Evolutionary conservation across 2,888 invertebrate species (phyloP).

Genomic region (Torymus texanus): DNA sequence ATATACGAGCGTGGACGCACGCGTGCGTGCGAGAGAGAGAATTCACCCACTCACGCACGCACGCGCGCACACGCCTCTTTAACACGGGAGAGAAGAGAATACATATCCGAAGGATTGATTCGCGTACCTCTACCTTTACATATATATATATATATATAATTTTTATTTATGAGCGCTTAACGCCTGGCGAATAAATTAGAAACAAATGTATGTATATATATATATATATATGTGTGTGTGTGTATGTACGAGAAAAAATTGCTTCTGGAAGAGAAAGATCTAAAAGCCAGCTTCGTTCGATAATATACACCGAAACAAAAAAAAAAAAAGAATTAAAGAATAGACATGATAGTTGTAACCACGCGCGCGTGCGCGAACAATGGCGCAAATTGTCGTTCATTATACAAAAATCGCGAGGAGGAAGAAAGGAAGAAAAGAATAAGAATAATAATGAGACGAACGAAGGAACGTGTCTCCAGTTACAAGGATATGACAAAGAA

Average conservation of each 20-base stretch:
- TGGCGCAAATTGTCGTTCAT: not conserved
- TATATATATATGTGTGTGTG: too few species aligned
- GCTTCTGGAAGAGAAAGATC: conserved; percentile 43
- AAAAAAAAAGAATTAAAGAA: not conserved
- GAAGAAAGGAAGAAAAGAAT: not conserved
- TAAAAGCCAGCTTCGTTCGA: conserved; percentile 32
- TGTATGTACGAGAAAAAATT: conserved; percentile 16
- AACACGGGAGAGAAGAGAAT: conserved; percentile 11
- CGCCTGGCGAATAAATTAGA: conserved; percentile 38
- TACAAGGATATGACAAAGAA: conserved; percentile 45
- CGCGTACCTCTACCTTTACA: conserved; percentile 23
- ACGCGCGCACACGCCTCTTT: not conserved
- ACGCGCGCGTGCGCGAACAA: not conserved
- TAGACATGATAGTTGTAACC: too few species aligned
- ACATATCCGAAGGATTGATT: conserved; percentile 31
- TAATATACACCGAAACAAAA: too few species aligned
- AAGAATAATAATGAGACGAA: not conserved
- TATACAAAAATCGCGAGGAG: conserved; percentile 14
- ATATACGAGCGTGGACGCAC: not conserved
- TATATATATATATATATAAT: not conserved
- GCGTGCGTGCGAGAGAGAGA: too few species aligned
- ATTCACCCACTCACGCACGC: not conserved
- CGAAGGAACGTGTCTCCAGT: conserved; percentile 12
- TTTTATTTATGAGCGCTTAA: conserved; percentile 22
- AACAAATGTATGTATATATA: conserved; percentile 1